phyloP scores from a whole-genome alignment of 37 sponge, comb jelly and placozoan species.

The Tethya wilhelma region DNA sequence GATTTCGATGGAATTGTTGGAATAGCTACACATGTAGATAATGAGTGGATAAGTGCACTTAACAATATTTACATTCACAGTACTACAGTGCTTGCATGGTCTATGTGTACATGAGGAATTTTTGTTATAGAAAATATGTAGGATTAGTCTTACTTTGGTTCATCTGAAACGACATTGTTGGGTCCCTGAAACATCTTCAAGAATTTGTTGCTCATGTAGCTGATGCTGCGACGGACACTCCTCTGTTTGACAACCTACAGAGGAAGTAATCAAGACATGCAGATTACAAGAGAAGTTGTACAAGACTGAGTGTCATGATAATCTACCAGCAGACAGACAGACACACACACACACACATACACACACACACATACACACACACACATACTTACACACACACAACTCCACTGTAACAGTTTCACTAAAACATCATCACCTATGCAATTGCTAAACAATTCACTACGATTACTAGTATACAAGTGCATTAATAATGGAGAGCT shows the following conservation, averaged over 20 bases:
- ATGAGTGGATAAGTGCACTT: no score
- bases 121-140: no score
- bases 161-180: conserved; percentile 21
- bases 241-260: conserved; percentile 45
- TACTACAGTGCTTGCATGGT: background rate
- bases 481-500: no score
- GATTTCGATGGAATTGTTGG: conserved; percentile 81
- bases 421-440: no score
- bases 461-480: no score
- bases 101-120: no score
- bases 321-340: background rate
- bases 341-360: background rate
- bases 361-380: no score
- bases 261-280: background rate
- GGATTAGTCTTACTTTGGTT: conserved; percentile 30
- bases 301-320: background rate
- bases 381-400: no score
- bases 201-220: conserved; percentile 15
- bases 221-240: conserved; percentile 33
- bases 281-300: background rate
- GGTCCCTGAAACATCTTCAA: conserved; percentile 35
- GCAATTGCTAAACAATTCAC: no score
- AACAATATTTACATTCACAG: no score
- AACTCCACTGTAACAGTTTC: no score
- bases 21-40: conserved; percentile 52